Conservation (phyloP, 2,888 invertebrate genomes). For the Ceramica pisi region DNA sequence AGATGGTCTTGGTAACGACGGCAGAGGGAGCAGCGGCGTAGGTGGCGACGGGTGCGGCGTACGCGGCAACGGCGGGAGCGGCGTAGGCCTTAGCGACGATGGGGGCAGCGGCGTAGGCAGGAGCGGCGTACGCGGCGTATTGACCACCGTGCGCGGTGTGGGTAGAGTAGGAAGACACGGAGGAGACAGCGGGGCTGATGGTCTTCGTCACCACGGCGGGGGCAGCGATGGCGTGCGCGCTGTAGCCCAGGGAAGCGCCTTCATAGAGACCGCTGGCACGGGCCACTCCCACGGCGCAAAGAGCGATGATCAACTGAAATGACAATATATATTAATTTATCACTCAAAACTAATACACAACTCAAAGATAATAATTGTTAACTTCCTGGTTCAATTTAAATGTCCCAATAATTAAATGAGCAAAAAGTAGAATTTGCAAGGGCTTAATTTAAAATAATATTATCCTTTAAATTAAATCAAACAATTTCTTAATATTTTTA, state of each 20-base stretch:
- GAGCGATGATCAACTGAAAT: conserved; percentile 90
- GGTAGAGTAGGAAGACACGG: conserved; percentile 75
- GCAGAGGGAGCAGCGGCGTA: conserved; percentile 74
- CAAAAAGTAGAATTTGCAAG: not conserved
- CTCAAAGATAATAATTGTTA: not conserved
- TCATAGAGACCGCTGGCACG: conserved; percentile 90
- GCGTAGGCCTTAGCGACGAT: conserved; percentile 69
- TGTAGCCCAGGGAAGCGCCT: conserved; percentile 87
- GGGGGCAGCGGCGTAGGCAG: conserved; percentile 77
- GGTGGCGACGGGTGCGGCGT: conserved; percentile 70
- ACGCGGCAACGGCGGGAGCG: conserved; percentile 59
- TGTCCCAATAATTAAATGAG: not conserved
- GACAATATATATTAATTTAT: conserved; percentile 19
- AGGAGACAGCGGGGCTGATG: conserved; percentile 79
- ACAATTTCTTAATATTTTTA: not conserved
- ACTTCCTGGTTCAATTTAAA: conserved; percentile 25
- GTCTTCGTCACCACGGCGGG: conserved; percentile 81
- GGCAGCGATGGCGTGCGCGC: conserved; percentile 82
- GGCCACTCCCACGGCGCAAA: conserved; percentile 91
- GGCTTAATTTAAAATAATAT: not conserved
- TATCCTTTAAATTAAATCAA: conserved; percentile 7
- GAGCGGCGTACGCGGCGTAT: conserved; percentile 74
- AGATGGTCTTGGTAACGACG: conserved; percentile 67
- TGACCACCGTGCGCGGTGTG: conserved; percentile 72
- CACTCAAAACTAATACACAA: conserved; percentile 10